A percentile compares a stretch with the other conserved stretches of the same genome.
Conservation (phyloP, 2,113 vertebrate species). For the Anseranas semipalmata region DNA sequence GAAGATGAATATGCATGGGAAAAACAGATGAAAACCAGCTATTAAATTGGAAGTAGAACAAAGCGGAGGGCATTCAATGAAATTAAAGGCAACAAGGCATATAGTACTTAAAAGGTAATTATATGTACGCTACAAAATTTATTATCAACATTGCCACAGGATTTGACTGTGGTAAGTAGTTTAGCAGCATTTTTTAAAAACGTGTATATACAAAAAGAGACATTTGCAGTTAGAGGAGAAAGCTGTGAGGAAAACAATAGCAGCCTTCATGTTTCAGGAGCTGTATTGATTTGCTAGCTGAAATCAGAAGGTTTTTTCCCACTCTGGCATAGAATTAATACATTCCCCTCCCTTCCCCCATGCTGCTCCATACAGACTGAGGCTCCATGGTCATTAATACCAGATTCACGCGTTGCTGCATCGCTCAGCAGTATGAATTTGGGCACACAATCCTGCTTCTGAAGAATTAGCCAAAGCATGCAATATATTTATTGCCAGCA, state of each 20-base stretch:
- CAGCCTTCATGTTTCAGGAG: slow-evolving; percentile 43
- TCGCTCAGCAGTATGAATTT: slow-evolving; percentile 37
- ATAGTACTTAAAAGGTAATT: slow-evolving; percentile 61
- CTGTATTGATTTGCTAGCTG: slow-evolving; percentile 17
- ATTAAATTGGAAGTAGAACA: slow-evolving; percentile 62
- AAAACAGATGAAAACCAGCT: slow-evolving; percentile 44
- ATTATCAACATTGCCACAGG: slow-evolving; percentile 62
- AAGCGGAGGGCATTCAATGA: slow-evolving; percentile 44
- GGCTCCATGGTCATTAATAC: slow-evolving; percentile 55
- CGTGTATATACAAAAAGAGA: neutral
- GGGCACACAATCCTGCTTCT: neutral
- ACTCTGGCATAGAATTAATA: slow-evolving; percentile 24
- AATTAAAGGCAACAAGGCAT: slow-evolving; percentile 16
- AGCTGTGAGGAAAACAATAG: slow-evolving; percentile 53
- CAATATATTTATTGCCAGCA: neutral
- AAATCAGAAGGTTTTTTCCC: slow-evolving; percentile 31
- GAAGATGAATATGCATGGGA: slow-evolving; percentile 47
- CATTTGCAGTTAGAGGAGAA: slow-evolving; percentile 21
- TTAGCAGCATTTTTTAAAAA: slow-evolving; percentile 45
- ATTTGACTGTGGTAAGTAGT: slow-evolving; percentile 51
- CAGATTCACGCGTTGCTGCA: slow-evolving; percentile 28
- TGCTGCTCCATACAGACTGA: slow-evolving; percentile 20
- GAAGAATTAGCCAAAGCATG: slow-evolving; percentile 8
- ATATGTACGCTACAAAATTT: slow-evolving; percentile 44
- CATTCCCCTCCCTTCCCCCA: neutral